Base-by-base conservation (phyloP, 2,113 vertebrate species). In the Centropus bengalensis region DNA sequence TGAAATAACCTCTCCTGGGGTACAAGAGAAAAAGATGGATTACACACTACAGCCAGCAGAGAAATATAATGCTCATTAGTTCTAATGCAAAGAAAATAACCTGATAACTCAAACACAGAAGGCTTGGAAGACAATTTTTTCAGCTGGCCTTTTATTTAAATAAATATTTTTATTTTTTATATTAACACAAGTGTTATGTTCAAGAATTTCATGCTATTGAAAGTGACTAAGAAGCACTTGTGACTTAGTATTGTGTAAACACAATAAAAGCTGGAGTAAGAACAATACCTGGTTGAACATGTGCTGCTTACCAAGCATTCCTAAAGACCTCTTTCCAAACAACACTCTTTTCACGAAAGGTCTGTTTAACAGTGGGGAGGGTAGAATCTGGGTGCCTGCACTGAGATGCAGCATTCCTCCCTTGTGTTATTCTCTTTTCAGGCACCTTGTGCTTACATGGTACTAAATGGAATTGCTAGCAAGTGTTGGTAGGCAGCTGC, bases 101-200 rank as follows among this genome's bases (percentile, higher is more conserved):
- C 14, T 15, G 1, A 2, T 73, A 83, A 81, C 16, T 90, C 79
- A 94, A 81, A 96, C 45, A 82, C 8, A 69, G 28, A 88, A 74
- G n/a, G 20, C 32, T 88, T 92, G 44, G 49, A 19, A 96, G 47
- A 81, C 51, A 80, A 44, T 44, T 90, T 90, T 93, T 94, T 92
- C 26, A 55, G 14, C 9, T 91, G 94, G 88, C 28, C 38, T 95
- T 93, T 93, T 86, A 70, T 86, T 90, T 86, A 60, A 83, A 74
- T 73, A 59, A 30, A 44, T 85, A 60, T 38, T 73, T 91, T 83
- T 60, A 64, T 74, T 91, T 91, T 95, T 44, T 64, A 2, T 88
- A 71, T 81, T 44, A 88, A 74, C 52, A 83, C 3, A 55, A 86
- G 16, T 20, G 17, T 9, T 42, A 10, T n/a, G 18, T 88, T 74